Evolutionary conservation across 1,140 invertebrate species (phyloP), one percentile per base, ranked within the genome.

Genomic region (Cotesia chilonis): DNA sequence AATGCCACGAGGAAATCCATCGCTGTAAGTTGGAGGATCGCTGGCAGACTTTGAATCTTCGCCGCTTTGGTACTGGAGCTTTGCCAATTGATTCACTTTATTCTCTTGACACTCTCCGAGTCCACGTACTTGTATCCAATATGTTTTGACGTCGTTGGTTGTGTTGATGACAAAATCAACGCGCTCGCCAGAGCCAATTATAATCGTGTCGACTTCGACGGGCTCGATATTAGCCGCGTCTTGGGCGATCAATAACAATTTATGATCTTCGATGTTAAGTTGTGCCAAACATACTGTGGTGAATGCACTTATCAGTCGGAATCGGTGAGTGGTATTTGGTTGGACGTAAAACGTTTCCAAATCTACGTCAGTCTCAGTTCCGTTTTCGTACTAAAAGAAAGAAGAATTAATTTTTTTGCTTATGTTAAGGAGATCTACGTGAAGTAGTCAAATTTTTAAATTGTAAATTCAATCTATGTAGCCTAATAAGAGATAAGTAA

Each of bases 211-310:
- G 35, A 83, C 79, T 1, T 5, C 0, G 38, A 72, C 35, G 1
- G 86, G 91, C 75, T 91, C 83, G 66, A 96, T 82, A 73, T 94
- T 90, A 75, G 89, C 90, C 51, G 94, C 94, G 84, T 97, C 95
- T 7, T 91, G 91, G 12, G 91, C 91, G 52, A 97, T 94, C 4
- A 95, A 84, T 0, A 87, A 89, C 52, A 96, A 79, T 0, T 88
- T 90, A 80, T 96, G 95, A 70, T 91, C 90, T 76, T 96, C 93
- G 6, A 96, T 88, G 0, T 91, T 93, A 37, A 96, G 77, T 77
- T 93, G 90, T 41, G 95, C 90, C 0, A 94, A 93, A 77, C 94
- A 96, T 79, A 95, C 94, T 10, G 95, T 87, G 77, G 94, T 92
- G 76, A 93, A 94, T 6, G 94, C 92, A 81, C 94, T 95, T 52